Percentiles rank a stretch among this genome's conserved stretches.
phyloP scores from a whole-genome alignment of 2,797 vertebrate species.

The Sternotherus odoratus region DNA sequence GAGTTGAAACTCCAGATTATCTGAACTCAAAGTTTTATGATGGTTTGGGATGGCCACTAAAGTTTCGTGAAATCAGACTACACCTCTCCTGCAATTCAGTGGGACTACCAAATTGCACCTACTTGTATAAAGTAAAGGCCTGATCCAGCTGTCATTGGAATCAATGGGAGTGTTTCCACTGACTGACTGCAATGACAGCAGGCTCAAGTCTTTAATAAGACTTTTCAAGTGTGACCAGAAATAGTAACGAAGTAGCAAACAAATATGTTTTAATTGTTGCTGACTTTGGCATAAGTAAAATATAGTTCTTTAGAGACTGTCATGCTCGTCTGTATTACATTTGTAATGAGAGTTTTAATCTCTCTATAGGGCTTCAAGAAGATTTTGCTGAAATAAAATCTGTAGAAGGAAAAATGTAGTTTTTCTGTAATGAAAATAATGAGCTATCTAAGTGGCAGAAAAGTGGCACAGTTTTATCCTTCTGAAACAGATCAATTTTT shows the following conservation, averaged over 20 bases:
- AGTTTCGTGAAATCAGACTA: background rate
- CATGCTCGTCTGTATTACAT: background rate
- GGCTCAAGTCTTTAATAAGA: background rate
- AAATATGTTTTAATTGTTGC: background rate
- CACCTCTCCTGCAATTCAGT: background rate
- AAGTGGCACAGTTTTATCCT: background rate
- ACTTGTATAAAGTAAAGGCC: background rate
- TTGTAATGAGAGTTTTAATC: background rate
- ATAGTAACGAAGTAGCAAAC: background rate
- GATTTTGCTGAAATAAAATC: background rate
- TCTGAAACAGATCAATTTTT: background rate
- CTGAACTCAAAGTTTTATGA: background rate
- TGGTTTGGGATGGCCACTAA: background rate
- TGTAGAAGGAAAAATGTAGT: background rate
- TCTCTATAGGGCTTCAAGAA: background rate
- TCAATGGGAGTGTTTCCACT: background rate
- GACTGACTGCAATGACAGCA: accelerated
- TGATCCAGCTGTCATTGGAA: background rate
- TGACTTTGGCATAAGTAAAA: background rate
- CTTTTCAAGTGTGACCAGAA: background rate
- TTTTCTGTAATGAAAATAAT: background rate
- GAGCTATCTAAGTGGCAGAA: background rate
- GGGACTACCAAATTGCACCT: background rate
- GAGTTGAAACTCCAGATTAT: background rate
- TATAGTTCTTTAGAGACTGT: constrained; percentile 1